Percentiles rank a stretch among this genome's conserved stretches.
Conservation (phyloP, 1,140 invertebrate genomes). For the Rhynchophorus ferrugineus region DNA sequence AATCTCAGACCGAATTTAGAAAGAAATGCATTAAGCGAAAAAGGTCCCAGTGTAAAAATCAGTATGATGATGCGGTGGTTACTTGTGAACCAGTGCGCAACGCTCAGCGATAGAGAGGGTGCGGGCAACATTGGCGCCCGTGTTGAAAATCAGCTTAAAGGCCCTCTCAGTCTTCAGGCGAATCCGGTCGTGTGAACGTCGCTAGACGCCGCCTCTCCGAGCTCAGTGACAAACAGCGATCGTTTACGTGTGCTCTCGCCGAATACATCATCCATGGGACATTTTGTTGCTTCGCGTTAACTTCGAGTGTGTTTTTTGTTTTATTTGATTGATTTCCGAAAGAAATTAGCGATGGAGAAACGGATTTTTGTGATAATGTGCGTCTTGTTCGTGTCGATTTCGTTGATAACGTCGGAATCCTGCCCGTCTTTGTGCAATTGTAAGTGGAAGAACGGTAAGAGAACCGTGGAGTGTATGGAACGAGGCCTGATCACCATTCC, state of each 20-base stretch:
- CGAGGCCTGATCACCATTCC: conserved; percentile 74
- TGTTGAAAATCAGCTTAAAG: conserved; percentile 20
- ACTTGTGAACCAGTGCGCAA: conserved; percentile 40
- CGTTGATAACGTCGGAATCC: conserved; percentile 33
- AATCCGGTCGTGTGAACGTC: conserved; percentile 1
- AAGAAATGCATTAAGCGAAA: conserved; percentile 14
- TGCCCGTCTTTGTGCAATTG: conserved; percentile 76
- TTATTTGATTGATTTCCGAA: not conserved
- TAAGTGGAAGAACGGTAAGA: conserved; percentile 89
- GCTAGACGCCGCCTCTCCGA: too few species aligned
- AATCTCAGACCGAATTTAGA: too few species aligned
- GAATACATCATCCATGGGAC: not conserved
- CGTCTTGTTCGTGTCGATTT: not conserved
- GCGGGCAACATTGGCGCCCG: conserved; percentile 18
- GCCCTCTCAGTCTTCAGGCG: conserved; percentile 9
- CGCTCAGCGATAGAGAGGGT: conserved; percentile 27
- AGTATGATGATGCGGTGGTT: conserved; percentile 40
- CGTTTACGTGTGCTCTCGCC: not conserved
- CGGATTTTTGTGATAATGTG: not conserved
- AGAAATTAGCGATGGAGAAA: not conserved
- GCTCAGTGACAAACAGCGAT: not conserved
- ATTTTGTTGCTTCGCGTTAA: too few species aligned
- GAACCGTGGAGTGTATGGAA: conserved; percentile 81
- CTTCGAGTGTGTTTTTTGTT: not conserved
- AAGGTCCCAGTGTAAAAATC: conserved; percentile 35